phyloP scores from a whole-genome alignment of 2,113 vertebrate genomes.

The Pelodiscus sinensis region DNA sequence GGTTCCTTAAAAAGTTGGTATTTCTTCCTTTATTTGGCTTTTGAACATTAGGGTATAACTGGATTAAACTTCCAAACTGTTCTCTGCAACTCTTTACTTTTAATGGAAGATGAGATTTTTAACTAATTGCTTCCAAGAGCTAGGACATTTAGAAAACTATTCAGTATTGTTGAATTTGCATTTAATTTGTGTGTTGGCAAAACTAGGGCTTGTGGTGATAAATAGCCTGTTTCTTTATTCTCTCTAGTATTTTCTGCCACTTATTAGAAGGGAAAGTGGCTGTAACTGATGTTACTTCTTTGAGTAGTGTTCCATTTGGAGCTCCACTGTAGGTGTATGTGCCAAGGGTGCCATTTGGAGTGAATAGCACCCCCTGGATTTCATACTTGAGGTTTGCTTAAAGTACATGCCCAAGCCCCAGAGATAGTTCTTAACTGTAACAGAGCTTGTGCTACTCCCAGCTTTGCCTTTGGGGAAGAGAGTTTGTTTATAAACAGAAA shows the following conservation, averaged over 20 bases:
- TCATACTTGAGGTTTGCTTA: no score
- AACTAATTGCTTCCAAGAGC: fast-evolving
- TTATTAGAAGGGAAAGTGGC: neutral
- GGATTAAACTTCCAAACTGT: neutral
- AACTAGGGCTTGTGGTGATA: neutral
- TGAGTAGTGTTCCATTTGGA: no score
- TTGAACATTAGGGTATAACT: neutral
- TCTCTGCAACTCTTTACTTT: neutral
- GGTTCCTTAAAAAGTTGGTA: neutral
- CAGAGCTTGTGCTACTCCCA: no score
- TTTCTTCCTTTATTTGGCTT: neutral
- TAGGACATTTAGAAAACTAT: neutral
- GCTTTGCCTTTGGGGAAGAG: no score
- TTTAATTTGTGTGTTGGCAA: neutral
- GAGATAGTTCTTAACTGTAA: no score
- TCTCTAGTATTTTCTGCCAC: neutral
- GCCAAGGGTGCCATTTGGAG: no score
- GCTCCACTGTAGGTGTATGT: no score
- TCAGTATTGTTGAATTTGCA: neutral
- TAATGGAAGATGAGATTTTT: neutral
- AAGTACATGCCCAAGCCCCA: no score
- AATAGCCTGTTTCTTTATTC: neutral
- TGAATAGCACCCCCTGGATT: no score
- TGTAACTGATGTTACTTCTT: fast-evolving
- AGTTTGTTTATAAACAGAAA: no score